Evolutionary conservation across 2,797 vertebrate species (phyloP).

Genomic region (Percopsis omiscomaycus): DNA sequence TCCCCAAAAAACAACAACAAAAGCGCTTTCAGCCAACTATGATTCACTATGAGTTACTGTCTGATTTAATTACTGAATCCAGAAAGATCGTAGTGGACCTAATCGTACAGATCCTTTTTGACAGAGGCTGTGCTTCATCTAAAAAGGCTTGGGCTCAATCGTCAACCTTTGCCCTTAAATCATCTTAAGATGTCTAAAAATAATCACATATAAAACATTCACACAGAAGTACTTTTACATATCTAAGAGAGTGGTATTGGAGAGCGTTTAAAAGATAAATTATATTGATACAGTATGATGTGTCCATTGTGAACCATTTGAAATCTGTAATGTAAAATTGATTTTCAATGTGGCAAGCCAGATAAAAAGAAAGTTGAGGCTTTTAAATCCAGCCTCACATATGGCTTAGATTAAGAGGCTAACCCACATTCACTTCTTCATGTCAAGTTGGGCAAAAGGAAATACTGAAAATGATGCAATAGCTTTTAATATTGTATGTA

Average conservation of each 20-base stretch:
- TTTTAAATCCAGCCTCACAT: constrained; percentile 2
- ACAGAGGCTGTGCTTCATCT: constrained; percentile 45
- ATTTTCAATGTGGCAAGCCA: constrained; percentile 20
- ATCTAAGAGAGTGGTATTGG: constrained; percentile 48
- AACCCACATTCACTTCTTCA: constrained; percentile 4
- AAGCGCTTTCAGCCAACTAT: constrained; percentile 76
- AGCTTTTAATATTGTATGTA: constrained; percentile 11
- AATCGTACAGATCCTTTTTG: constrained; percentile 52
- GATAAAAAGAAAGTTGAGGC: constrained; percentile 19
- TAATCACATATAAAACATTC: constrained; percentile 68
- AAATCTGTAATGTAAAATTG: constrained; percentile 15
- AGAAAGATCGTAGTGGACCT: constrained; percentile 44
- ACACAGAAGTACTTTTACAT: constrained; percentile 53
- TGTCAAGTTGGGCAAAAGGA: constrained; percentile 19
- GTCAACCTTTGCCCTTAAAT: constrained; percentile 58
- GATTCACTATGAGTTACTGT: constrained; percentile 78
- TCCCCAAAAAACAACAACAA: constrained; percentile 65
- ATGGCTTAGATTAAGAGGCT: constrained; percentile 12
- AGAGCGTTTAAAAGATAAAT: constrained; percentile 48
- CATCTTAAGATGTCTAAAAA: constrained; percentile 70
- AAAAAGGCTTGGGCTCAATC: constrained; percentile 50
- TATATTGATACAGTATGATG: constrained; percentile 41
- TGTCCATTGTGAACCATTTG: not conserved
- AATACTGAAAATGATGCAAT: constrained; percentile 39
- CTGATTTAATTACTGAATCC: constrained; percentile 89